Conservation (phyloP, 2,113 vertebrate species). For the Platysteira castanea region DNA sequence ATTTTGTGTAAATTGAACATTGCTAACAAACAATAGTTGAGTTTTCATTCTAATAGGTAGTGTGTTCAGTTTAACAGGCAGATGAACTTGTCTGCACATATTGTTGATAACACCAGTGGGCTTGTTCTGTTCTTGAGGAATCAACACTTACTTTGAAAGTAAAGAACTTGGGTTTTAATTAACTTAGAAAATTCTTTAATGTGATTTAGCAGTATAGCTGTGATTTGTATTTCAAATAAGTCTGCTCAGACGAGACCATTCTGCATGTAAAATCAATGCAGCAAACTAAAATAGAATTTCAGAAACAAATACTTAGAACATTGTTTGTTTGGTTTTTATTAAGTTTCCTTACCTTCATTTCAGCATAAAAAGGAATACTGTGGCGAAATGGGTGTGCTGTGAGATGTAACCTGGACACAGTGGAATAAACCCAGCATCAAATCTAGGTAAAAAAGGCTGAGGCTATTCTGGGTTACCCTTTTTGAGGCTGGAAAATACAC, state of each 20-base stretch:
- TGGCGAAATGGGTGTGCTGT: background rate
- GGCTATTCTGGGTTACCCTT: background rate
- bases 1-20: background rate
- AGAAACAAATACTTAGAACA: background rate
- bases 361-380: background rate
- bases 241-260: background rate
- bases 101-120: background rate
- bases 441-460: background rate
- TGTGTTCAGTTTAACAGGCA: background rate
- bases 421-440: background rate
- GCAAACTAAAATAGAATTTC: background rate
- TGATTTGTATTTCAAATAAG: background rate
- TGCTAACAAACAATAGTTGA: background rate
- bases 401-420: background rate
- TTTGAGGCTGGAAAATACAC: background rate
- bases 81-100: background rate
- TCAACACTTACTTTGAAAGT: background rate
- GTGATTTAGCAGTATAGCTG: background rate
- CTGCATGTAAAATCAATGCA: background rate
- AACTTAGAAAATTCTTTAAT: background rate
- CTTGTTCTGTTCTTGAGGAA: background rate
- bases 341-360: background rate
- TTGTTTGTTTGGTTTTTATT: background rate
- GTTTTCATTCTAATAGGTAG: background rate
- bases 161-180: background rate